Base-by-base conservation (phyloP, 2,888 invertebrate genomes). In the Pseudoips prasinana region DNA sequence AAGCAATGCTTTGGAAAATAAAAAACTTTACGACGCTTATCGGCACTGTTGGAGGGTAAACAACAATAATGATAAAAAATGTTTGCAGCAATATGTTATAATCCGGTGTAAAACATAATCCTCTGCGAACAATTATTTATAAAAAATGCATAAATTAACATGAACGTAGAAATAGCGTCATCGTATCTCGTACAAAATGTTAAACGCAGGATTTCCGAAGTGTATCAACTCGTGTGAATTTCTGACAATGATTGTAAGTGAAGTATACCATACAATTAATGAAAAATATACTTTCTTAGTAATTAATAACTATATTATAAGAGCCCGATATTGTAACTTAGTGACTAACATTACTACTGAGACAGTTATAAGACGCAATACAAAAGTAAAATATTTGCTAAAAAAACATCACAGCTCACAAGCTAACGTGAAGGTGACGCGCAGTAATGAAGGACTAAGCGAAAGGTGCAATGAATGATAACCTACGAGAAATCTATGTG, bases 381-480 rank as follows among this genome's bases (percentile, higher is more conserved):
- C 53, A 66, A 72, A 73, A 54, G 64, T 65, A 61, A 64, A 59
- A 64, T 64, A 71, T 73, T 70, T 69, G 73, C 71, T 75, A 73
- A 73, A 63, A 68, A 76, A 78, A 76, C 76, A 84, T 86, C 84
- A 84, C 85, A 85, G 84, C 78, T 83, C 70, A 69, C 64, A 81
- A 83, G 83, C 83, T 66, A 79, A 73, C 64, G 72, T 79, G 82
- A 69, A 72, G 56, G 66, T 70, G 70, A 69, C 61, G 75, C 69
- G 69, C 62, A 64, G 46, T 52, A 58, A 52, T 58, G 59, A 58
- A 67, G 59, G 65, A 64, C 69, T 59, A 75, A 72, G 73, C 72
- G 54, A 64, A 59, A 69, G 75, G 79, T 73, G 81, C 66, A 51
- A 73, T 71, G 75, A 75, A 73, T 71, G 81, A 79, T 74, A 79